These are phyloP conservation scores for Tetragonula clypearis DNA, from an alignment of 1,140 invertebrate genomes.

Conservation along the genomic window DNA sequence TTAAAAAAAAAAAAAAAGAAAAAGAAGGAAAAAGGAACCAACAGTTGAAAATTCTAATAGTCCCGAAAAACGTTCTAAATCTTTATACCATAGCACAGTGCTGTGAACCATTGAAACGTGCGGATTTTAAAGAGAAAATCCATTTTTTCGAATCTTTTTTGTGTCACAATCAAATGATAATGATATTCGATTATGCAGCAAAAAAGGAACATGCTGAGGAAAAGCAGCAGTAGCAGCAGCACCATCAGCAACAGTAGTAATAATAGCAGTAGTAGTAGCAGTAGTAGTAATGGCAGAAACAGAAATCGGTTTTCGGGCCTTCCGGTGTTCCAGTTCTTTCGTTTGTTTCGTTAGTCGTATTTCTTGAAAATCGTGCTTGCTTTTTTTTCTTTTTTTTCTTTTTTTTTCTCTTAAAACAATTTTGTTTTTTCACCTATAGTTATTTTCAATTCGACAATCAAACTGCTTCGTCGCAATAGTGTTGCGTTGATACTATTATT, in stretches of 20 bases:
- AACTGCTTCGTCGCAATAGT: conserved; percentile 1
- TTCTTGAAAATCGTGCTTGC: not conserved
- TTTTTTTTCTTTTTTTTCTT: not conserved
- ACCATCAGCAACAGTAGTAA: not conserved
- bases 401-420: not conserved
- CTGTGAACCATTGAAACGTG: conserved; percentile 27
- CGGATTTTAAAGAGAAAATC: not conserved
- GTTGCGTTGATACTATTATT: not conserved
- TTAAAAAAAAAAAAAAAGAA: not conserved
- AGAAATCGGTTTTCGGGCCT: conserved; percentile 63
- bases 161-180: not conserved
- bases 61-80: conserved; percentile 13
- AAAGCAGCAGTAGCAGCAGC: conserved; percentile 4
- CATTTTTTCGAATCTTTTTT: not conserved
- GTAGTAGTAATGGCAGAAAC: conserved; percentile 27
- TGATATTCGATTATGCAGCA: conserved; percentile 13
- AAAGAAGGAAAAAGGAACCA: not conserved
- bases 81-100: conserved; percentile 1
- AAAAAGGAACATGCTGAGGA: not conserved
- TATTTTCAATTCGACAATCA: conserved; percentile 9
- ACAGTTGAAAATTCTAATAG: conserved; percentile 2
- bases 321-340: conserved; percentile 66
- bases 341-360: conserved; percentile 43
- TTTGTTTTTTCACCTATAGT: not conserved
- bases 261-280: conserved; percentile 17